Base-by-base conservation (phyloP, 2,113 vertebrate genomes). In the Murina feae region DNA sequence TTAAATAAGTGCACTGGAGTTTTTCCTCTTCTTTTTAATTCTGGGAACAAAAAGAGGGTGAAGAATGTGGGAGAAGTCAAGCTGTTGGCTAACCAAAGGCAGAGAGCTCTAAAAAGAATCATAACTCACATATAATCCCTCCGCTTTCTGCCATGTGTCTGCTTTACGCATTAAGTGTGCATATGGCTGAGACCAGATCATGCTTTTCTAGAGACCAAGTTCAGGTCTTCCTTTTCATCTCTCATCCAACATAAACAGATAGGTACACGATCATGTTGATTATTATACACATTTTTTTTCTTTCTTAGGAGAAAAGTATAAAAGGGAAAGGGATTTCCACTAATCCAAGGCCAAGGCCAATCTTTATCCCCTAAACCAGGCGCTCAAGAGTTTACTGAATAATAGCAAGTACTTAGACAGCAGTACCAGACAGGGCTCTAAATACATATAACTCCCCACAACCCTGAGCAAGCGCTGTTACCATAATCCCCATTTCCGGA, bases 41-140 rank as follows among this genome's bases (percentile, higher is more conserved):
- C 30, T 58, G 25, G 37, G 72, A 44, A 63, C 42, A 71, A 95
- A 81, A 71, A 49, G 28, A 89, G 14, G 23, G 25, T 71, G 12
- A 93, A 79, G 39, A 42, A 55, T 66, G 20, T 49, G 58, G 13
- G 65, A 68, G 42, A 65, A 74, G 78, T 4, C 51, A 5, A 82
- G 32, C 49, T 85, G 60, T 86, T 47, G 49, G 79, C 18, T 71
- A 69, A 83, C 65, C 89, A 96, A 86, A 91, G 39, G 55, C 58
- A 95, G 89, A 87, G 32, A 76, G 39, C 72, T 95, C 66, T 53
- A 68, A 86, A 87, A 90, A 90, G 68, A 96, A 91, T 14, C 72
- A 21, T 44, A 90, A 79, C 35, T 88, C 63, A 89, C 17, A 90
- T 47, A 65, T 25, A 66, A 74, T 14, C 75, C 55, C 44, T 86